These are phyloP conservation scores for Calyptommatus sinebrachiatus DNA, from an alignment of 2,113 vertebrate genomes.

Conservation along the genomic window DNA sequence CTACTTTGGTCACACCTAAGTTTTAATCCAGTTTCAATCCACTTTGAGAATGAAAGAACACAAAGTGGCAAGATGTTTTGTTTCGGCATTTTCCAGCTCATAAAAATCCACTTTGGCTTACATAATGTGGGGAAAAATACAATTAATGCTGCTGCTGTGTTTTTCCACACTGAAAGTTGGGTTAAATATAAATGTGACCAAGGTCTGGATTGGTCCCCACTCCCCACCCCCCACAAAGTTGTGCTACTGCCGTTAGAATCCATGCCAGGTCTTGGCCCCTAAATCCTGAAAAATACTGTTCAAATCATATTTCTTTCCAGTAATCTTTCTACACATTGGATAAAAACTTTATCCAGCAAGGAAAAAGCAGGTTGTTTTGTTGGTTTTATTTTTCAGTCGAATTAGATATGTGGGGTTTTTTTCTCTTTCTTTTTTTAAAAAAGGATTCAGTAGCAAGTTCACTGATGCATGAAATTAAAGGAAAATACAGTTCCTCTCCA, in stretches of 20 bases:
- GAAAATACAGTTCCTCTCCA: accelerated
- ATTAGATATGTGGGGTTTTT: background rate
- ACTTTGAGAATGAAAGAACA: too few relatives aligned
- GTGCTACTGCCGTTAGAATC: background rate
- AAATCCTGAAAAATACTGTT: background rate
- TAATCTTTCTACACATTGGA: background rate
- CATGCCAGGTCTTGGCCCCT: background rate
- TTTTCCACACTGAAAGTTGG: too few relatives aligned
- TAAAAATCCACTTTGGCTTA: too few relatives aligned
- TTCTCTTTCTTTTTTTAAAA: background rate
- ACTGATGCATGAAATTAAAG: background rate
- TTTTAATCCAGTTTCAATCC: too few relatives aligned
- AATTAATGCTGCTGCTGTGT: too few relatives aligned
- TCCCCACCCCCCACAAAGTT: background rate
- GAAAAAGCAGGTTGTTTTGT: background rate
- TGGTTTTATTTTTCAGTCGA: background rate
- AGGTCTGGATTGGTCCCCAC: too few relatives aligned
- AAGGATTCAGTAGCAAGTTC: slow-evolving; percentile 20
- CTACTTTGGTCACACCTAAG: too few relatives aligned
- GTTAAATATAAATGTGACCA: too few relatives aligned
- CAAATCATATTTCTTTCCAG: background rate
- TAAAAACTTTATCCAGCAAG: background rate
- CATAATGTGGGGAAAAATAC: too few relatives aligned
- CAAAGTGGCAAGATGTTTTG: too few relatives aligned
- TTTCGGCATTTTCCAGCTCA: too few relatives aligned